Evolutionary conservation across 2,113 vertebrate species (phyloP).

Genomic region (Podarcis raffonei): DNA sequence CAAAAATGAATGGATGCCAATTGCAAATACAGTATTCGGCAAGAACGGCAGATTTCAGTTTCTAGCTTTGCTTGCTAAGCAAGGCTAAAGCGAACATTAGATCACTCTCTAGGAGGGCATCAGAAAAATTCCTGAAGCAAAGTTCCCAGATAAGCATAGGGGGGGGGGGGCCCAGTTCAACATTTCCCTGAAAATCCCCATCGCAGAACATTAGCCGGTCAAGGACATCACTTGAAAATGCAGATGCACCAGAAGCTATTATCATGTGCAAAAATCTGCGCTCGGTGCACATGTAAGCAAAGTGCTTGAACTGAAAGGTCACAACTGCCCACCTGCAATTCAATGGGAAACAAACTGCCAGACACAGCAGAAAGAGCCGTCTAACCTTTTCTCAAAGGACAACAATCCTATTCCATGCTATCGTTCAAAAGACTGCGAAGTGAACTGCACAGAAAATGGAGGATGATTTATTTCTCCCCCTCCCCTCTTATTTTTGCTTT

Average conservation of each 20-base stretch:
- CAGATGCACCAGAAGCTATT: conserved; percentile 38
- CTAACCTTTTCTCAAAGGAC: conserved; percentile 21
- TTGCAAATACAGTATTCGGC: too few species aligned
- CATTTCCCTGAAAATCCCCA: too few species aligned
- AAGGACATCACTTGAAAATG: conserved; percentile 40
- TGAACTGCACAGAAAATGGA: conserved; percentile 1
- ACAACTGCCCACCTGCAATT: conserved; percentile 40
- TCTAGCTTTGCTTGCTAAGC: too few species aligned
- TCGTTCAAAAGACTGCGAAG: neutral
- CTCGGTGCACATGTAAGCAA: conserved; percentile 39
- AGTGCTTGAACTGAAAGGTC: conserved; percentile 28
- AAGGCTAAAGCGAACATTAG: too few species aligned
- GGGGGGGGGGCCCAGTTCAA: too few species aligned
- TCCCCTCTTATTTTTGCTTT: neutral
- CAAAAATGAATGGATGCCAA: too few species aligned
- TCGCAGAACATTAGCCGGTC: neutral
- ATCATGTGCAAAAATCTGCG: conserved; percentile 31
- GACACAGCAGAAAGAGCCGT: conserved; percentile 43
- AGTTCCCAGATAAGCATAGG: too few species aligned
- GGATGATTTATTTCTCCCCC: too few species aligned
- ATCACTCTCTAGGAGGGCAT: neutral
- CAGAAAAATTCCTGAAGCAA: neutral
- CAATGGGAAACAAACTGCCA: conserved; percentile 28
- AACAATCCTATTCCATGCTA: neutral
- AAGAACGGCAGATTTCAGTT: too few species aligned